phyloP scores from a whole-genome alignment of 2,113 vertebrate species.

The Chinchilla lanigera region DNA sequence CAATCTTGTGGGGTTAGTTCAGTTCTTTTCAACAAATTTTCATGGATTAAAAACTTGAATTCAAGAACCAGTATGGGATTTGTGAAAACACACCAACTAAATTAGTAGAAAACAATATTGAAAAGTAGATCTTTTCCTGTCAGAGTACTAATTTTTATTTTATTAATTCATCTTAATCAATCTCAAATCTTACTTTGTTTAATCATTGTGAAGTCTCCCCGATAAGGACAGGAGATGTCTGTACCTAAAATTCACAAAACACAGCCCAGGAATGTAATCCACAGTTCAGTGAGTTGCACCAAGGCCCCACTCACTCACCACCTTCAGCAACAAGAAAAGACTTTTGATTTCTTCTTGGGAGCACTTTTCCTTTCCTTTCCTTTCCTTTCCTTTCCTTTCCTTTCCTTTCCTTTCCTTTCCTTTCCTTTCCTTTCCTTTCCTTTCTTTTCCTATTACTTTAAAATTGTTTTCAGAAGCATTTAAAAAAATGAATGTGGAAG shows the following conservation, averaged over 20 bases:
- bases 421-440: background rate
- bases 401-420: background rate
- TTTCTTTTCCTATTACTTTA: background rate
- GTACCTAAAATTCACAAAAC: background rate
- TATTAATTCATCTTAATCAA: background rate
- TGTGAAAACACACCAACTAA: background rate
- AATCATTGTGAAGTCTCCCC: background rate
- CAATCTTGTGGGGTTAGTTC: background rate
- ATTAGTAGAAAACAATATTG: background rate
- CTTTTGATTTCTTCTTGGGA: background rate
- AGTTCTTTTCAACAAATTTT: background rate
- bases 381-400: too few relatives aligned
- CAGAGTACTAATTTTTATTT: background rate
- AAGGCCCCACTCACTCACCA: background rate
- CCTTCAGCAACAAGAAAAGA: background rate
- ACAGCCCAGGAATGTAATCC: background rate
- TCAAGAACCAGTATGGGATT: background rate
- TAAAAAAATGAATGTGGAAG: background rate
- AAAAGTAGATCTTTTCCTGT: background rate
- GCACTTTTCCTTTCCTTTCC: background rate
- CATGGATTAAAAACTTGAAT: background rate
- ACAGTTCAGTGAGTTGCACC: background rate
- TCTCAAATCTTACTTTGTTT: background rate
- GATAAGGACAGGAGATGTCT: background rate
- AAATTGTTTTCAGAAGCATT: background rate